A percentile compares a stretch with the other conserved stretches of the same genome.
These are phyloP conservation scores for Nomada flava DNA, from an alignment of 2,888 invertebrate genomes.

Conservation along the genomic window DNA sequence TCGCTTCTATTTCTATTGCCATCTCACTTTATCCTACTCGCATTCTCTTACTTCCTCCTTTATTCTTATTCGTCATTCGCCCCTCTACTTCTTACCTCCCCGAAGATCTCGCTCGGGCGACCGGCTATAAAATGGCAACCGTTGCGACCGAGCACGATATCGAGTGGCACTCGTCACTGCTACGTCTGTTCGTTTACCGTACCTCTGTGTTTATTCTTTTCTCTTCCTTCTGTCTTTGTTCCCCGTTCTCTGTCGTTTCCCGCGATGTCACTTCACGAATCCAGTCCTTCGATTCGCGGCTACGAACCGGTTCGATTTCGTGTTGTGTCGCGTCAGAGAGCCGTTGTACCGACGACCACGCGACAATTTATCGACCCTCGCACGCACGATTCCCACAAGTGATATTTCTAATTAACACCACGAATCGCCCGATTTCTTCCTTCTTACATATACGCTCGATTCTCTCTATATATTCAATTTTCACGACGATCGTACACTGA, in stretches of 20 bases:
- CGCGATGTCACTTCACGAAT: constrained; percentile 43
- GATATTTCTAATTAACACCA: constrained; percentile 34
- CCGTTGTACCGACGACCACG: constrained; percentile 48
- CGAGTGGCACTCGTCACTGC: constrained; percentile 59
- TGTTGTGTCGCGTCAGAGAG: constrained; percentile 44
- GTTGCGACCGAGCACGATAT: constrained; percentile 54
- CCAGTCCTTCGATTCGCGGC: constrained; percentile 45
- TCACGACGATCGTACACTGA: constrained; percentile 40
- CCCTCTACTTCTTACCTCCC: constrained; percentile 53
- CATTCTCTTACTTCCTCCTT: constrained; percentile 27
- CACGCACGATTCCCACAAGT: constrained; percentile 34
- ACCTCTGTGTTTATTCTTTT: constrained; percentile 24
- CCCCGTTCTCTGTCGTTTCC: constrained; percentile 30
- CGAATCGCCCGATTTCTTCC: constrained; percentile 30
- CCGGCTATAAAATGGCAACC: constrained; percentile 69
- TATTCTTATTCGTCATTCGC: constrained; percentile 35
- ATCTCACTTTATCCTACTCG: constrained; percentile 16
- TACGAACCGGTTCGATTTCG: constrained; percentile 58
- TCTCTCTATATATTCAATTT: background rate
- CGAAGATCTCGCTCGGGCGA: constrained; percentile 49
- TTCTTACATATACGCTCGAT: background rate
- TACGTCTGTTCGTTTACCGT: constrained; percentile 45
- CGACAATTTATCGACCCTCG: constrained; percentile 58
- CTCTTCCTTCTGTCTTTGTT: constrained; percentile 25
- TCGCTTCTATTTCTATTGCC: constrained; percentile 14